Percentiles rank a stretch among this genome's conserved stretches.
These are phyloP conservation scores for Aurelia coerulea DNA, from an alignment of 30 jellyfish, hydroid and myxozoan genomes.

Conservation along the genomic window DNA sequence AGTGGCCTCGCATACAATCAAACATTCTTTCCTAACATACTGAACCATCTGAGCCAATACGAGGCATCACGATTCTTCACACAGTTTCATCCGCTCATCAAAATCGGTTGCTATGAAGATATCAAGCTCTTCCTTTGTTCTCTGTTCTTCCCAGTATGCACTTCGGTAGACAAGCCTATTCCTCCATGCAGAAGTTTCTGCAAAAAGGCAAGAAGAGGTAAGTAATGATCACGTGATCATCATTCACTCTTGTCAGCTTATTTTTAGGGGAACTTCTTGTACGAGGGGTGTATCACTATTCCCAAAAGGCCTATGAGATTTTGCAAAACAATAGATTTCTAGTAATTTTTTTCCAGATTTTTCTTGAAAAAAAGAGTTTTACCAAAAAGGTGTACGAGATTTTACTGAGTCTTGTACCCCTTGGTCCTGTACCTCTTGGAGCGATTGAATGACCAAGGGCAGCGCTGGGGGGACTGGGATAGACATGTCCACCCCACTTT, in stretches of 20 bases:
- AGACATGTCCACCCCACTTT: no score
- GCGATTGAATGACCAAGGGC: no score
- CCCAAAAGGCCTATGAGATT: no score
- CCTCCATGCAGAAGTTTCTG: conserved; percentile 75
- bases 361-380: no score
- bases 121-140: conserved; percentile 71
- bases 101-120: conserved; percentile 51
- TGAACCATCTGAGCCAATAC: conserved; percentile 44
- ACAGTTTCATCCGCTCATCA: conserved; percentile 55
- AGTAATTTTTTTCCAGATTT: no score
- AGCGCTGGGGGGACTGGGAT: no score
- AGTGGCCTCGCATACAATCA: conserved; percentile 55
- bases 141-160: conserved; percentile 73
- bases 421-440: no score
- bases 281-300: no score
- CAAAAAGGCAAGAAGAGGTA: conserved; percentile 67
- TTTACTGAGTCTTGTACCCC: no score
- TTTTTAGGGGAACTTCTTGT: no score
- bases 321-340: no score
- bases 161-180: conserved; percentile 42
- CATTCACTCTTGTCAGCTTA: neutral
- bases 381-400: no score
- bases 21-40: conserved; percentile 66
- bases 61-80: conserved; percentile 44
- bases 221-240: neutral